phyloP scores from a whole-genome alignment of 2,888 invertebrate genomes.

The Nemotelus pantherinus region DNA sequence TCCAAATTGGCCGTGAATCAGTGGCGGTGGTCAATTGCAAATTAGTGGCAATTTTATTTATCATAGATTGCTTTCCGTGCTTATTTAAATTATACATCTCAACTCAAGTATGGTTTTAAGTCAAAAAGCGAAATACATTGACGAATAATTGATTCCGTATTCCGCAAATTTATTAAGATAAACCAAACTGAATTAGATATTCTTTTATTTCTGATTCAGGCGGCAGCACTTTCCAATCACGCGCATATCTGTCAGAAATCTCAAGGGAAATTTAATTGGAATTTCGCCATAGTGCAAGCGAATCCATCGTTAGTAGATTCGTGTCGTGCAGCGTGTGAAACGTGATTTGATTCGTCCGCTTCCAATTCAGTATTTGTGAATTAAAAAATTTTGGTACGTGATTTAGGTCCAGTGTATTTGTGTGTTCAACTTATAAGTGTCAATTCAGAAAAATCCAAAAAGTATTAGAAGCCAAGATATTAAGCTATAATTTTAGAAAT shows the following conservation, averaged over 20 bases:
- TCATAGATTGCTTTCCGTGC: no score
- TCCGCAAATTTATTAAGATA: no score
- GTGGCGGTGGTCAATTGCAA: no score
- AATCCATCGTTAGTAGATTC: conserved; percentile 1
- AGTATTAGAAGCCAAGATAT: not conserved
- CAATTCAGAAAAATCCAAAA: not conserved
- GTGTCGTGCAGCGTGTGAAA: not conserved
- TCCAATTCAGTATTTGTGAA: conserved; percentile 1
- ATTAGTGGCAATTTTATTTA: no score
- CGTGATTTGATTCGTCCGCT: not conserved
- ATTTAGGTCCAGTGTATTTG: conserved; percentile 6
- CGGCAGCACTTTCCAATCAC: not conserved
- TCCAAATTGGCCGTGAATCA: no score
- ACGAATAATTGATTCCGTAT: no score
- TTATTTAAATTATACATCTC: no score
- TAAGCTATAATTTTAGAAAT: not conserved
- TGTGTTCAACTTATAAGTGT: conserved; percentile 1
- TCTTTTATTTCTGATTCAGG: no score
- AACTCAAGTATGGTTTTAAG: no score
- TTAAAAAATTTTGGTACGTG: conserved; percentile 2
- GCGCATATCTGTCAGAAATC: conserved; percentile 10
- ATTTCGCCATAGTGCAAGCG: not conserved
- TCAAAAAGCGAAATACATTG: no score
- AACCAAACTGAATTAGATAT: no score
- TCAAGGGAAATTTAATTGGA: not conserved